Conservation (phyloP, 2,888 invertebrate genomes). For the Arenicola marina region DNA sequence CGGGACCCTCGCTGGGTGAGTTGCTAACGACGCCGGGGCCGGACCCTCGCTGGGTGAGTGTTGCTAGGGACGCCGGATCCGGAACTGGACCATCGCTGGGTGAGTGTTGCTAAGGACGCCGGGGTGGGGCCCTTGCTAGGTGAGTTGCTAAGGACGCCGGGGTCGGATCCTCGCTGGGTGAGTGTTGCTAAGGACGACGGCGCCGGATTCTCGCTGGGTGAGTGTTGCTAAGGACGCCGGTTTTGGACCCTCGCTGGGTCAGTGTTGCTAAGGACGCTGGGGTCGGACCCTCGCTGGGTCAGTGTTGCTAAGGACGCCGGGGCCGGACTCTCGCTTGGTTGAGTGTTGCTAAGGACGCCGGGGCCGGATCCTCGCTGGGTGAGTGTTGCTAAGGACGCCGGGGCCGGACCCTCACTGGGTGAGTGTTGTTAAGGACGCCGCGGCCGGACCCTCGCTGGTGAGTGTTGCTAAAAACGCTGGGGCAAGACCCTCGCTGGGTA, state of each 20-base stretch:
- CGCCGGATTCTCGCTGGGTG: conserved; percentile 58
- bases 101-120: too few relatives aligned
- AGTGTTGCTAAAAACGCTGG: conserved; percentile 65
- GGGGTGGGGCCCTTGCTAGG: conserved; percentile 96
- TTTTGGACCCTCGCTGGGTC: conserved; percentile 92
- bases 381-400: conserved; percentile 57
- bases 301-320: too few relatives aligned
- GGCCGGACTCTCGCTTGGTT: too few relatives aligned
- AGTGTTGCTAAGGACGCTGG: conserved; percentile 39
- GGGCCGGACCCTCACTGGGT: conserved; percentile 94
- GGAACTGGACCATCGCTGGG: conserved; percentile 38
- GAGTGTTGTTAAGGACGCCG: conserved; percentile 41
- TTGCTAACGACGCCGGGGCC: conserved; percentile 40
- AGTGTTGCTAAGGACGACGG: conserved; percentile 65
- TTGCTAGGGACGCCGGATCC: conserved; percentile 68
- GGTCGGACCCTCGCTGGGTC: conserved; percentile 37
- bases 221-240: too few relatives aligned
- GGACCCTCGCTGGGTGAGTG: conserved; percentile 34
- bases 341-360: conserved; percentile 41
- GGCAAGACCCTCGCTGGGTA: conserved; percentile 59
- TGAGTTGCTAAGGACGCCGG: conserved; percentile 42
- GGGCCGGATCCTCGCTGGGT: conserved; percentile 38
- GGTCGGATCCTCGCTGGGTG: conserved; percentile 37
- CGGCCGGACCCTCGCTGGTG: conserved; percentile 38
- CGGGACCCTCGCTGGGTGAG: conserved; percentile 87